Evolutionary conservation across 2,113 vertebrate genomes (phyloP).

Genomic region (Embiotoca jacksoni): DNA sequence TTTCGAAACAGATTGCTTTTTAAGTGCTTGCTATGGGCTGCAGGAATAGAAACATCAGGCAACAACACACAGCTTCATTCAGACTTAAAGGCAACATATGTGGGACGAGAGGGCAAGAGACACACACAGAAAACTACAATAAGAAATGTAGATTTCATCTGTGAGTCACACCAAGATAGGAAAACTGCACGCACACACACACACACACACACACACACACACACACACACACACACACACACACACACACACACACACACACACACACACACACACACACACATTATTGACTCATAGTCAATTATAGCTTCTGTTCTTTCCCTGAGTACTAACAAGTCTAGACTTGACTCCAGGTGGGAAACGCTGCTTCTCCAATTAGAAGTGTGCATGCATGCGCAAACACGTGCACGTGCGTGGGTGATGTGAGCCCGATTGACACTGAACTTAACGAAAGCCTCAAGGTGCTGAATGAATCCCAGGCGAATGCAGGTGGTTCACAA

Average conservation of each 20-base stretch:
- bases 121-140: slow-evolving; percentile 1
- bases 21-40: slow-evolving; percentile 25
- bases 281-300: slow-evolving; percentile 38
- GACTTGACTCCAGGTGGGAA: slow-evolving; percentile 53
- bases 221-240: slow-evolving; percentile 6
- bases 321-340: slow-evolving; percentile 56
- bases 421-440: slow-evolving; percentile 9
- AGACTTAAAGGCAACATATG: slow-evolving; percentile 14
- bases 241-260: slow-evolving; percentile 6
- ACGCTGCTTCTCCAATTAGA: slow-evolving; percentile 46
- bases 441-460: slow-evolving; percentile 19
- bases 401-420: slow-evolving; percentile 16
- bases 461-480: slow-evolving; percentile 49
- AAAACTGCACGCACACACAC: not conserved
- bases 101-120: slow-evolving; percentile 4
- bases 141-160: slow-evolving; percentile 12
- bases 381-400: not conserved
- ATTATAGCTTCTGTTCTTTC: slow-evolving; percentile 51
- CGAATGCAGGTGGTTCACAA: slow-evolving; percentile 31
- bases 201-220: not conserved
- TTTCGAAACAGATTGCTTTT: slow-evolving; percentile 41
- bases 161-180: slow-evolving; percentile 28
- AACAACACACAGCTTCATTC: slow-evolving; percentile 11
- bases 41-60: not conserved
- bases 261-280: not conserved